Percentiles rank a stretch among this genome's conserved stretches.
phyloP scores from a whole-genome alignment of 2,113 vertebrate genomes.

The Sigmodon hispidus region DNA sequence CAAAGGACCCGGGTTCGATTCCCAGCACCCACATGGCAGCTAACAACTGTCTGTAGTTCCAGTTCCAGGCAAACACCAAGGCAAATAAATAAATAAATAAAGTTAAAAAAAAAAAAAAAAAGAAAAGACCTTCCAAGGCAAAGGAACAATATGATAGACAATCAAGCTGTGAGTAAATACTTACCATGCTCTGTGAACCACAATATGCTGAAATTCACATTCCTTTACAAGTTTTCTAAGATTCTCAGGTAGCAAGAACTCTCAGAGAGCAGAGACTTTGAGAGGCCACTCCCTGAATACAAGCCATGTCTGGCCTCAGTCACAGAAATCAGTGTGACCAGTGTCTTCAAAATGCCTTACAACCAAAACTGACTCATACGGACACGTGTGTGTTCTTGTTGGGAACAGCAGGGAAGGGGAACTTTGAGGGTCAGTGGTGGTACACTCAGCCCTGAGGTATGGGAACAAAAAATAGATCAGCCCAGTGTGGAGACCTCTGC shows the following conservation, averaged over 20 bases:
- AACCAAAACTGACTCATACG: background rate
- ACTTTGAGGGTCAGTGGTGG: no score
- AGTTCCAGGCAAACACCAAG: no score
- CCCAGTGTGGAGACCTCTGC: background rate
- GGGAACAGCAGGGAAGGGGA: background rate
- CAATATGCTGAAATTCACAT: background rate
- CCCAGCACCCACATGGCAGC: no score
- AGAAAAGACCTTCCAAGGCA: background rate
- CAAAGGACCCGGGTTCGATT: no score
- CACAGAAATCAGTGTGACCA: background rate
- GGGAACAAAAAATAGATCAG: background rate
- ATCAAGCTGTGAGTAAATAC: background rate
- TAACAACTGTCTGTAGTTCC: no score
- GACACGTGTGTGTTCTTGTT: background rate
- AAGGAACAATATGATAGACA: background rate
- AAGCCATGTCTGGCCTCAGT: background rate
- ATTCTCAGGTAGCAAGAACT: background rate
- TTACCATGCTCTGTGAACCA: accelerated
- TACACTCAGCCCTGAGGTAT: background rate
- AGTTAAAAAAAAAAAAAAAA: no score
- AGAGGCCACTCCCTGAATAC: no score
- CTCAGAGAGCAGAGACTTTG: background rate
- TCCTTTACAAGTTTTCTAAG: background rate
- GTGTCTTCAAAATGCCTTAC: background rate
- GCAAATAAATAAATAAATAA: no score